Percentiles rank a stretch among this genome's conserved stretches.
These are phyloP conservation scores for Etheostoma nigrum DNA, from an alignment of 2,797 vertebrate genomes.

Conservation along the genomic window DNA sequence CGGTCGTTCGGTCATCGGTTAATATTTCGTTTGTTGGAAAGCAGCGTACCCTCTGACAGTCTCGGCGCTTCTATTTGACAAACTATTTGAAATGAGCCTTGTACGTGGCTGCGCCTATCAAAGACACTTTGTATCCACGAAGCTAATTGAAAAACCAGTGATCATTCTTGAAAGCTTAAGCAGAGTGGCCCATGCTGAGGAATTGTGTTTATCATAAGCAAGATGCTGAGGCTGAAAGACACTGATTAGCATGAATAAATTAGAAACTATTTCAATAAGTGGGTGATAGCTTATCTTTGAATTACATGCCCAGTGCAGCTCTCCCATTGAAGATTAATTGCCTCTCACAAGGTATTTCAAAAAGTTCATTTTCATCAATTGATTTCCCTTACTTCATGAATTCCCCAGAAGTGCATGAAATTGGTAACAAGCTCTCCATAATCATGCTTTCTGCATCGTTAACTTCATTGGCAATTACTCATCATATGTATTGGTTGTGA, in stretches of 20 bases:
- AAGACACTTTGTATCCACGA: conserved; percentile 43
- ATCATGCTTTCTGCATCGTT: conserved; percentile 76
- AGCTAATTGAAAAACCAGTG: conserved; percentile 69
- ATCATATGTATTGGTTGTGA: conserved; percentile 70
- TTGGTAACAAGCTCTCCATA: conserved; percentile 73
- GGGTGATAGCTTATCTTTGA: conserved; percentile 81
- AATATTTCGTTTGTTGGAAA: conserved; percentile 56
- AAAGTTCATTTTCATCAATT: conserved; percentile 82
- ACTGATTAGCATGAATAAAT: conserved; percentile 82
- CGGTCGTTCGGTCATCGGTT: conserved; percentile 58
- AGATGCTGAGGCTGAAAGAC: conserved; percentile 70
- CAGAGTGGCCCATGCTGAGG: conserved; percentile 45
- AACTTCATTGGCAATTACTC: conserved; percentile 72
- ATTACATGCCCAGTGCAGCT: conserved; percentile 76
- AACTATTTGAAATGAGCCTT: conserved; percentile 49
- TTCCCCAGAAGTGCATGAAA: conserved; percentile 74
- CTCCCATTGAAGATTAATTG: conserved; percentile 79
- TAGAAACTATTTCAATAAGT: conserved; percentile 74
- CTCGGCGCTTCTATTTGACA: conserved; percentile 45
- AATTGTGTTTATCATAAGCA: conserved; percentile 75
- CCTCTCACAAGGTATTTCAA: conserved; percentile 77
- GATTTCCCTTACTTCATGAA: conserved; percentile 76
- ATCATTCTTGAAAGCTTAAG: conserved; percentile 53
- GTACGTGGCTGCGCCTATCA: conserved; percentile 42
- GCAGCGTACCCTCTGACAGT: conserved; percentile 29